Evolutionary conservation across 2,113 vertebrate genomes (phyloP).

Genomic region (Nestor notabilis): DNA sequence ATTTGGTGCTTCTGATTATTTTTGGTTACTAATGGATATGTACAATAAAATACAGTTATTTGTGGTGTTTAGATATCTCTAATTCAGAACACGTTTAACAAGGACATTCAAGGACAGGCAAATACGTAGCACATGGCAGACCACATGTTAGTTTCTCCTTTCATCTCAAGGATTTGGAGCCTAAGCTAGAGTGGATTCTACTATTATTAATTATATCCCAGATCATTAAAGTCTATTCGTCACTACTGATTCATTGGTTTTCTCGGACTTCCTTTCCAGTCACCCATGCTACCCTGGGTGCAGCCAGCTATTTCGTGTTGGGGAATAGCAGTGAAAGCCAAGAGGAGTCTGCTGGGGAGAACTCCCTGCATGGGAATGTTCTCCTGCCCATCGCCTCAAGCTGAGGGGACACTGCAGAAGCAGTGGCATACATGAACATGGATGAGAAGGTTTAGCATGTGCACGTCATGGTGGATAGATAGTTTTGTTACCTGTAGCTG

Average conservation of each 20-base stretch:
- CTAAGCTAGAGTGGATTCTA: not conserved
- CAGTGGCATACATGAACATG: rapidly evolving
- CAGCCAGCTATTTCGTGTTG: not conserved
- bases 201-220: not conserved
- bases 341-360: not conserved
- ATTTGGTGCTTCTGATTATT: not conserved
- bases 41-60: not conserved
- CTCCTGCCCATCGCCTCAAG: rapidly evolving
- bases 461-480: rapidly evolving
- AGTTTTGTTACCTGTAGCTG: not conserved
- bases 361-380: not conserved
- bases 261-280: not conserved
- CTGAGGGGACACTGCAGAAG: not conserved
- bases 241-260: not conserved
- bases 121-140: not conserved
- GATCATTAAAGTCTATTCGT: not conserved
- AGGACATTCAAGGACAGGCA: not conserved
- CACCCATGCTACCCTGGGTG: not conserved
- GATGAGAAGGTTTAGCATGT: not conserved
- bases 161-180: not conserved
- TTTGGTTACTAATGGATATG: not conserved
- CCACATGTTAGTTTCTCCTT: not conserved
- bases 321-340: not conserved
- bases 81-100: not conserved
- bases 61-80: not conserved